Base-by-base conservation (phyloP, 2,113 vertebrate species). In the Psettodes erumei region DNA sequence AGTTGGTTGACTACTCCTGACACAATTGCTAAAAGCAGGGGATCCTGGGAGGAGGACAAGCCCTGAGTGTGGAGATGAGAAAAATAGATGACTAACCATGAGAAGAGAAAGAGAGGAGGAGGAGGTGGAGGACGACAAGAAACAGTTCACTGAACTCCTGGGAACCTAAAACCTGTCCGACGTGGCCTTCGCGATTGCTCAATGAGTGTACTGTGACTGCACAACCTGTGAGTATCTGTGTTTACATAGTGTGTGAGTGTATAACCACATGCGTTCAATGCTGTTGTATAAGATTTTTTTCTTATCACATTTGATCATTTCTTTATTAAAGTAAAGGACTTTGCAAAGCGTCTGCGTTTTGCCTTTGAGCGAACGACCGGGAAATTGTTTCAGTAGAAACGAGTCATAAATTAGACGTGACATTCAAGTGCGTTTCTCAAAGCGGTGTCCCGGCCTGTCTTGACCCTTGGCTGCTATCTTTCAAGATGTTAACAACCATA, bases 81-180 rank as follows among this genome's bases (percentile, higher is more conserved):
- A 15, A 75, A 90, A 85, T 70, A 84, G 56, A 74, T 93, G 93
- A 93, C 86, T 92, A 93, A 92, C 81, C 55, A 79, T 89, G 80
- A 70, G 88, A 89, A 79, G 56, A 47, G n/a, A 71, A 28, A 45
- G 21, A 61, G 58, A 50, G 76, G 68, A 81, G 73, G 18, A 67
- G 61, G 75, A 82, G 85, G 81, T 79, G 82, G 76, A 83, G 75
- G 67, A 88, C 23, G 27, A 51, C 23, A 27, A 27, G 6, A 75
- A 87, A 82, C 83, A 87, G 64, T 82, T 90, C 77, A 77, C 40
- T 25, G 18, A 64, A 75, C 68, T 81, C 91, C 76, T 93, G 93
- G 90, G 94, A 95, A 94, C 89, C 53, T 59, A 83, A 89, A 93
- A 93, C 92, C 88, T 82, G 93, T 92, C 81, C 25, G 21, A 86